These are phyloP conservation scores for Ianthella basta DNA, from an alignment of 37 sponge, comb jelly and placozoan species.

Conservation along the genomic window DNA sequence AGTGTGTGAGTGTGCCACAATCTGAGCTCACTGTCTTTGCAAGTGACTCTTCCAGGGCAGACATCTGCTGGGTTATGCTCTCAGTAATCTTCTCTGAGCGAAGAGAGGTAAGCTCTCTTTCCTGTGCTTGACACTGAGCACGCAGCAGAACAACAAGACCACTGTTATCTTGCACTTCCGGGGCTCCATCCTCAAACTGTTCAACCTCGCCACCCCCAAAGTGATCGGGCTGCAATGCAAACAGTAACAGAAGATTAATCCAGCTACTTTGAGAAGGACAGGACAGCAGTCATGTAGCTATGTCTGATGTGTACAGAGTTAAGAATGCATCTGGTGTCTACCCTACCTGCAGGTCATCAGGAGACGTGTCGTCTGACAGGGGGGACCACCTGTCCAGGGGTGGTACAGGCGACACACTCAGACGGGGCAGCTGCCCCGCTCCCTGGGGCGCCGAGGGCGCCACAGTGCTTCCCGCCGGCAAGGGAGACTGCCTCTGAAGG, in stretches of 20 bases:
- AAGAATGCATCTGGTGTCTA: no score
- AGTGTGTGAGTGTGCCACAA: no score
- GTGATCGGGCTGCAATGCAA: background rate
- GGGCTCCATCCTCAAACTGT: no score
- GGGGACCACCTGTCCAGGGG: background rate
- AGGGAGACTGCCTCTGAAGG: background rate
- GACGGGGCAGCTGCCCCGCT: no score
- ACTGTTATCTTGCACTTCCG: no score
- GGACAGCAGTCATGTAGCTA: no score
- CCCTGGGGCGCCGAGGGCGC: background rate
- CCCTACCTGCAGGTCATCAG: constrained; percentile 63
- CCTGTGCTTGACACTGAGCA: background rate
- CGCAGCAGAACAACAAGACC: background rate
- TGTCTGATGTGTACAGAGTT: no score
- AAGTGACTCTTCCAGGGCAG: background rate
- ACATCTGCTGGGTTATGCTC: background rate
- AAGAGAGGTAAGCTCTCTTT: background rate
- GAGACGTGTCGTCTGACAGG: constrained; percentile 42
- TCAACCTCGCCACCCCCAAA: no score
- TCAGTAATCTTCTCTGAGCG: constrained; percentile 13
- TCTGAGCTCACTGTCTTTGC: background rate
- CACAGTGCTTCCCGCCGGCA: background rate
- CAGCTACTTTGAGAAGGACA: constrained; percentile 55
- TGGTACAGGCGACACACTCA: background rate
- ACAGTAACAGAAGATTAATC: constrained; percentile 16